Base-by-base conservation (phyloP, 2,888 invertebrate species). In the Phortica magna region DNA sequence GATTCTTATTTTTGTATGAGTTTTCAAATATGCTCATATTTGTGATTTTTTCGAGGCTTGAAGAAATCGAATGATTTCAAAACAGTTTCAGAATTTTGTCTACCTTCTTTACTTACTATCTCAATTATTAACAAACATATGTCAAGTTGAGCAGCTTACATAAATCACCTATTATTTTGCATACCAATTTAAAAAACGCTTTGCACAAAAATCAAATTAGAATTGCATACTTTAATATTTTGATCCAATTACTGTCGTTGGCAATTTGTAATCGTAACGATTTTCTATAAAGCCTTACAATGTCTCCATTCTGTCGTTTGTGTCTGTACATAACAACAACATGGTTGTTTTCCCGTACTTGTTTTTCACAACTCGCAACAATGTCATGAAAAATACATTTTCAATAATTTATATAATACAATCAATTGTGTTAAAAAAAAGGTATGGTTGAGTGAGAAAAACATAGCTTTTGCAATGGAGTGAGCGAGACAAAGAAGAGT, bases 141-240 rank as follows among this genome's bases (percentile, higher is more conserved):
- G 43, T 43, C 43, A 43, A 43, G 43, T 43, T 10, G 10, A 43
- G 10, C 48, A 48, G 7, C 2, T 48, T 14, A 7, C 7, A 9
- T 48, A 12, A 48, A 48, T 12, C 48, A 31, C 31, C 31, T 31
- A 31, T 31, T 31, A 31, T 48, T 14, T 48, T 48, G 9, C 14
- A 48, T 48, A 12, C 7, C 48, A 48, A 14, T 48, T 48, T 48
- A 48, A 48, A 61, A 61, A 61, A 7, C 61, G 22, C 22, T 61
- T 61, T 61, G 7, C 22, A 17, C 10, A 17, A 74, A 79, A 84
- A 87, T 82, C 84, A 83, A 87, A 88, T 85, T 88, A 85, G 88
- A 84, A 88, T 88, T 85, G 76, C 79, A 88, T 85, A 77, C 88
- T 84, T 83, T 85, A 86, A 86, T 88, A 88, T 88, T 88, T 84